Evolutionary conservation across 2,113 vertebrate species (phyloP).

Genomic region (Desmodus rotundus): DNA sequence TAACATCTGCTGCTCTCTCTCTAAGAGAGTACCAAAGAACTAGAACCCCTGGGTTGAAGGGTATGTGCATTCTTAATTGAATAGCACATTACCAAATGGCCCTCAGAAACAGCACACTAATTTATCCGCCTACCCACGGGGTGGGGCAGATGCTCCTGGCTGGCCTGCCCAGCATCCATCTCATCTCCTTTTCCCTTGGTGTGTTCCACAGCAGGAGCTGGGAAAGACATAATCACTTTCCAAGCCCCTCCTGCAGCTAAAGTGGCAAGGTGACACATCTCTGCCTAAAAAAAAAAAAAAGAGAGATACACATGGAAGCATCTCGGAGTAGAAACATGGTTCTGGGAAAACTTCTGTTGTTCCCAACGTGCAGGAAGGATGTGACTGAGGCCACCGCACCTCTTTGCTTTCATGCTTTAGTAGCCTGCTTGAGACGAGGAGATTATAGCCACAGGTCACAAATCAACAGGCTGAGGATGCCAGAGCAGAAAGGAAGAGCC

Average conservation of each 20-base stretch:
- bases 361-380: background rate
- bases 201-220: background rate
- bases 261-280: background rate
- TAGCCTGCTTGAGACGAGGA: background rate
- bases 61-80: background rate
- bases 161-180: background rate
- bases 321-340: background rate
- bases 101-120: background rate
- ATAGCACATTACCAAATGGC: background rate
- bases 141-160: background rate
- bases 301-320: background rate
- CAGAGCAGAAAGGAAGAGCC: background rate
- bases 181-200: background rate
- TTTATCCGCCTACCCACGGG: background rate
- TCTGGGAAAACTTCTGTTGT: background rate
- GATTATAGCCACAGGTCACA: background rate
- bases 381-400: background rate
- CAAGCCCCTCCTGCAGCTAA: background rate
- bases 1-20: background rate
- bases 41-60: background rate
- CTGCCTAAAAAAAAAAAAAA: background rate
- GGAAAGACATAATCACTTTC: background rate
- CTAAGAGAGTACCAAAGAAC: background rate
- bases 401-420: background rate
- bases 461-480: background rate